Base-by-base conservation (phyloP, 2,888 invertebrate species). In the Clusia tigrina region DNA sequence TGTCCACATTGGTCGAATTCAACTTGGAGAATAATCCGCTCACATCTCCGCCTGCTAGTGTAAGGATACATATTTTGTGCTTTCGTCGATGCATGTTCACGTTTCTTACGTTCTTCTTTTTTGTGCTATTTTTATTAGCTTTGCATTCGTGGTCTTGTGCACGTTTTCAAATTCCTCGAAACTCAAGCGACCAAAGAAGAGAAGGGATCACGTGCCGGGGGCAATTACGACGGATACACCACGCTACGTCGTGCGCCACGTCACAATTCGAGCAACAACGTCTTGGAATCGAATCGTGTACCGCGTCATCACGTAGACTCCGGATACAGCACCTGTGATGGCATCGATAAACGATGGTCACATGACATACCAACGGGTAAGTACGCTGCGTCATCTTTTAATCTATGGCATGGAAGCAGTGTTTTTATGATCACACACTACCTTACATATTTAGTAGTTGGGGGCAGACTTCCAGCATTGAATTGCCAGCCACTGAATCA, bases 131-230 rank as follows among this genome's bases (percentile, higher is more conserved):
- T 52, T 60, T 61, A n/a, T 17, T 22, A 81, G 81, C 79, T 81
- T 10, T 96, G 96, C 85, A 91, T 91, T 85, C 90, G 95, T 82
- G 96, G 97, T 73, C 89, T 94, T 79, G 93, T 95, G 79, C 96
- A 97, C 84, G 94, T 97, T 76, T 96, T 96, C 87, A 96, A 96
- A 84, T 96, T 92, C 85, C 87, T 97, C 72, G 95, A 96, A 83
- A 91, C 91, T 78, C 93, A 94, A 85, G 93, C 95, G 54, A 89
- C 89, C 78, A 92, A 91, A 83, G 88, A 86, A 57, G 84, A 84
- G 69, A 81, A 81, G 67, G 79, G 81, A 17, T 78, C 78, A 2
- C 78, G 81, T 6, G 74, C 78, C 15, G 81, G 78, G n/a, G 82
- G 82, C 59, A 81, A 83, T 58, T 81, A 82, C 54, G 84, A 84